These are phyloP conservation scores for Drosophila niveifrons DNA, from an alignment of 2,888 invertebrate genomes.

Conservation along the genomic window DNA sequence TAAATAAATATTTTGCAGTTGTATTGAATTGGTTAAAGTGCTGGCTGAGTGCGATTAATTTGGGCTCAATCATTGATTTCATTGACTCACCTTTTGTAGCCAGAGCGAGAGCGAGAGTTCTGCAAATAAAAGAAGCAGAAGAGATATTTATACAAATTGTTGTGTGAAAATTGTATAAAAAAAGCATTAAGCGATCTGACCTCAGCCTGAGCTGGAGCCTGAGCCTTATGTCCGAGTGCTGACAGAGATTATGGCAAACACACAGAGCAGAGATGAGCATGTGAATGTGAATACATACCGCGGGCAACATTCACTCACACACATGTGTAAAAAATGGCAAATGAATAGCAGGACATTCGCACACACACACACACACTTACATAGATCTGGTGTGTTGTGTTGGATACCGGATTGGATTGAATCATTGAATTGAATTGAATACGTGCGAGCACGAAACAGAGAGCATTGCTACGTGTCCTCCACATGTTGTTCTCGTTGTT, in stretches of 20 bases:
- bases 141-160: constrained; percentile 14
- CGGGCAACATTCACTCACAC: constrained; percentile 36
- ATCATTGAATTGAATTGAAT: constrained; percentile 80
- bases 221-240: constrained; percentile 27
- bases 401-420: constrained; percentile 68
- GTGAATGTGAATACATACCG: constrained; percentile 35
- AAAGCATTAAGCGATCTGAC: constrained; percentile 36
- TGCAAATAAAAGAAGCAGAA: constrained; percentile 6
- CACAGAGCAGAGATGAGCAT: constrained; percentile 33
- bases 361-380: constrained; percentile 24
- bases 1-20: not conserved
- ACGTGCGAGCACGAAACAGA: constrained; percentile 73
- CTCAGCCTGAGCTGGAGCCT: not conserved
- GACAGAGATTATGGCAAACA: constrained; percentile 31
- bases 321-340: constrained; percentile 53
- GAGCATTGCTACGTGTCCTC: constrained; percentile 59
- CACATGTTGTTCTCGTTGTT: constrained; percentile 33
- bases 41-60: constrained; percentile 3
- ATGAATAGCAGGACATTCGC: constrained; percentile 53
- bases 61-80: constrained; percentile 7
- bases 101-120: constrained; percentile 7
- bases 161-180: constrained; percentile 18
- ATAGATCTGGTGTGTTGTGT: constrained; percentile 16
- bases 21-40: constrained; percentile 1
- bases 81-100: constrained; percentile 39